Conservation (phyloP, 1,140 invertebrate genomes). For the Hycleus cichorii region DNA sequence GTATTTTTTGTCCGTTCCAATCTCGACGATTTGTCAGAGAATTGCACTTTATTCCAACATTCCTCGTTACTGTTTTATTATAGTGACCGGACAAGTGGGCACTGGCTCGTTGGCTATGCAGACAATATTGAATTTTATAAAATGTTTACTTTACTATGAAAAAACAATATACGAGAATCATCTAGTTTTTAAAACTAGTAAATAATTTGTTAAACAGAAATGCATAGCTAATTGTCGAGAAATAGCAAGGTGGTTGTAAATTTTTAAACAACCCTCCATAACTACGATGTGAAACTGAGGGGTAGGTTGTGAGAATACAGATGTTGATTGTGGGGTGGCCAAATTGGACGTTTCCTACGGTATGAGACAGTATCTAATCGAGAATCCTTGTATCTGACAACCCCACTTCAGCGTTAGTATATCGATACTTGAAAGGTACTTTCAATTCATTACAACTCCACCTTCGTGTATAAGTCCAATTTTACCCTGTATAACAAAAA, state of each 20-base stretch:
- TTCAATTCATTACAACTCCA: conserved; percentile 29
- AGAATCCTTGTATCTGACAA: conserved; percentile 33
- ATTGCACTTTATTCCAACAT: conserved; percentile 17
- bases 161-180: too few species aligned
- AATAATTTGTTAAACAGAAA: too few species aligned
- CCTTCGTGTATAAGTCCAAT: neutral
- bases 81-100: conserved; percentile 1
- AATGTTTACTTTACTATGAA: conserved; percentile 6
- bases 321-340: conserved; percentile 2
- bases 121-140: conserved; percentile 7
- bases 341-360: conserved; percentile 3
- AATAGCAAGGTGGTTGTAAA: too few species aligned
- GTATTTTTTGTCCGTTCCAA: too few species aligned
- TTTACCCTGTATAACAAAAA: too few species aligned
- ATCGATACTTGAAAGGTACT: conserved; percentile 29
- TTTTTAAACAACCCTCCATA: too few species aligned
- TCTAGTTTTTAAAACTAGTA: too few species aligned
- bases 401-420: conserved; percentile 26
- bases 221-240: too few species aligned
- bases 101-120: neutral
- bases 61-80: conserved; percentile 21
- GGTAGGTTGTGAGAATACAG: conserved; percentile 14
- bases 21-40: too few species aligned
- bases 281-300: neutral
- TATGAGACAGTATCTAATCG: conserved; percentile 24